Evolutionary conservation across 2,888 invertebrate species (phyloP), one percentile per base, ranked within the genome.

Genomic region (Trissonchulus sp.): DNA sequence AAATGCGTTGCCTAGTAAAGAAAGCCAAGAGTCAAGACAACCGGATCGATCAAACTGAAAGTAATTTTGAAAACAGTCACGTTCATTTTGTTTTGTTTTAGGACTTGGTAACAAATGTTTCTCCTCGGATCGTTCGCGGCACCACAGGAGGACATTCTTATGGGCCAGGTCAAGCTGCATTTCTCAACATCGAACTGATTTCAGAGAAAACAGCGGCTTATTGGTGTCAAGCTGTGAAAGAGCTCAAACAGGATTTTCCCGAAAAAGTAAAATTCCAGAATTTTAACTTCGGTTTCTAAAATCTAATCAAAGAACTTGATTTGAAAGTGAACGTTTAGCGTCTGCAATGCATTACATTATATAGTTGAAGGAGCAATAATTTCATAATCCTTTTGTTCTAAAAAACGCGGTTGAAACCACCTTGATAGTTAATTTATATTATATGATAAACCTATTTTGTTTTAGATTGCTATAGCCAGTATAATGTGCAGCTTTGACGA

Each of bases 161-260:
- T 85, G 98, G 98, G 0, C 98, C 98, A 0, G 94, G 94, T n/a
- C 96, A 96, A 86, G 91, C 94, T 8, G 91, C 94, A 1, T 99
- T 98, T 87, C 88, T 99, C 33, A 99, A 99, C 85, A 98, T 99
- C 79, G 99, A 99, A 86, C 87, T 99, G 28, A 97, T 99, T 84
- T 97, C 97, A 0, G 99, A 99, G 87, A 99, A 99, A 86, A 91
- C 92, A 33, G 91, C 90, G 23, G 92, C 90, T 23, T 99, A 98
- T 85, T 99, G 99, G 99, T 90, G 93, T 79, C 88, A 89, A 78
- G 92, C 93, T 79, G 90, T 99, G 68, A 87, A 85, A 0, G 98
- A 99, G 84, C 86, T 99, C 37, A 97, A 96, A 84, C 87, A 85
- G 65, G 98, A 98, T 85, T 97, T 95, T 82, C 97, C 98, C 0